Base-by-base conservation (phyloP, 2,888 invertebrate genomes). In the Acholoe squamosa region DNA sequence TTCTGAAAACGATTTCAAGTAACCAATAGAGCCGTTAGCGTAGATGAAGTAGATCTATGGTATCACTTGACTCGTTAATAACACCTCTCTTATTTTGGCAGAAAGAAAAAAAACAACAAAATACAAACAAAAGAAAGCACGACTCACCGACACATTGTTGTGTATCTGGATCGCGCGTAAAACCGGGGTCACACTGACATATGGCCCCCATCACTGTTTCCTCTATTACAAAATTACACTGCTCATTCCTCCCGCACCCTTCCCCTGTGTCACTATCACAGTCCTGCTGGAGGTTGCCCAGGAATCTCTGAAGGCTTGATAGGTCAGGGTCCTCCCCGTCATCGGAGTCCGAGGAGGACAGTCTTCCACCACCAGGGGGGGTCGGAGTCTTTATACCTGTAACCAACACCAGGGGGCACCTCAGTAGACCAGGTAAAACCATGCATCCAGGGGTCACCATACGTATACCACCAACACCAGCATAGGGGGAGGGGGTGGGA, bases 141-240 rank as follows among this genome's bases (percentile, higher is more conserved):
- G 14, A 89, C 90, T 90, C 76, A 90, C 90, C 54, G 19, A 54
- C 80, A 56, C 90, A 90, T 7, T 77, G 7, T 22, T 33, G 22
- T 12, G 54, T 52, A 12, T 16, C 7, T 10, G 28, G 28, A 52
- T 90, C 90, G 0, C 28, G 31, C 19, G n/a, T 51, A 31, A 19
- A 89, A 51, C 91, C 89, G 52, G 67, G 61, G 7, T 0, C 5
- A 22, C 89, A 77, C 89, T 89, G 52, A 28, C 80, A 89, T 33
- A 88, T 54, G 19, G 34, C 33, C 33, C 67, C 84, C 54, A 80
- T n/a, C 33, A 89, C 34, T 19, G 52, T 67, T 12, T 91, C 84
- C 28, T 52, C 80, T 14, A 84, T 10, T 0, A 51, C 80, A 31
- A 89, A 34, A 25, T 77, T 28, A 77, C 90, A 90, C 16, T 33